These are phyloP conservation scores for Caretta caretta DNA, from an alignment of 2,113 vertebrate genomes.

Conservation along the genomic window DNA sequence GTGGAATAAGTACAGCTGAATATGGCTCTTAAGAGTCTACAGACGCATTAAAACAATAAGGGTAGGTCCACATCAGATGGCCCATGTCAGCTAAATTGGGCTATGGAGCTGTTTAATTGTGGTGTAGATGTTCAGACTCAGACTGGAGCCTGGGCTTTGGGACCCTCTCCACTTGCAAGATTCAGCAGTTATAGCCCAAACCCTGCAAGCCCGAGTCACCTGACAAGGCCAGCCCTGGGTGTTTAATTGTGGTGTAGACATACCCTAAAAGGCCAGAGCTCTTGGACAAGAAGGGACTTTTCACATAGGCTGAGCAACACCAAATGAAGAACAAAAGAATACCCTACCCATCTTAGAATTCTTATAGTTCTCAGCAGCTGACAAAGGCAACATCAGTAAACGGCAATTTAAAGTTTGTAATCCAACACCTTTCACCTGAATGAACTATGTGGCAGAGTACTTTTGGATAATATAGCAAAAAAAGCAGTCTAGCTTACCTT, in stretches of 20 bases:
- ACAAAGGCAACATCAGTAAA: not conserved
- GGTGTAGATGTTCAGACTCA: not conserved
- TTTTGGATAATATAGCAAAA: not conserved
- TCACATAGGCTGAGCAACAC: not conserved
- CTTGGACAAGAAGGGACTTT: constrained; percentile 49
- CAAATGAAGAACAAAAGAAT: not conserved
- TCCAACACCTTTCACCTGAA: not conserved
- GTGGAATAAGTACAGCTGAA: not conserved
- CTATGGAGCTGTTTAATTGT: not conserved
- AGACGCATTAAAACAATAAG: not conserved
- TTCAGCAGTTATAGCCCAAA: not conserved
- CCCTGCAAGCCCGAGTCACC: not conserved
- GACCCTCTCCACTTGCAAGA: not conserved
- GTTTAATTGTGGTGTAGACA: not conserved
- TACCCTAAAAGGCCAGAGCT: not conserved
- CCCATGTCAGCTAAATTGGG: not conserved
- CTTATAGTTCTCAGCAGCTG: constrained; percentile 25
- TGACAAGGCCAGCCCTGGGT: not conserved
- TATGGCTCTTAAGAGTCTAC: not conserved
- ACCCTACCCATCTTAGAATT: constrained; percentile 15
- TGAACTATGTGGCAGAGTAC: not conserved
- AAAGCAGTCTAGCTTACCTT: not conserved
- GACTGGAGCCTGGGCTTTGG: not conserved
- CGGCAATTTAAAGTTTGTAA: constrained; percentile 16
- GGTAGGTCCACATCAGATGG: not conserved